Evolutionary conservation across 2,797 vertebrate genomes (phyloP), one percentile per base, ranked within the genome.

Genomic region (Serranus cabrilla): DNA sequence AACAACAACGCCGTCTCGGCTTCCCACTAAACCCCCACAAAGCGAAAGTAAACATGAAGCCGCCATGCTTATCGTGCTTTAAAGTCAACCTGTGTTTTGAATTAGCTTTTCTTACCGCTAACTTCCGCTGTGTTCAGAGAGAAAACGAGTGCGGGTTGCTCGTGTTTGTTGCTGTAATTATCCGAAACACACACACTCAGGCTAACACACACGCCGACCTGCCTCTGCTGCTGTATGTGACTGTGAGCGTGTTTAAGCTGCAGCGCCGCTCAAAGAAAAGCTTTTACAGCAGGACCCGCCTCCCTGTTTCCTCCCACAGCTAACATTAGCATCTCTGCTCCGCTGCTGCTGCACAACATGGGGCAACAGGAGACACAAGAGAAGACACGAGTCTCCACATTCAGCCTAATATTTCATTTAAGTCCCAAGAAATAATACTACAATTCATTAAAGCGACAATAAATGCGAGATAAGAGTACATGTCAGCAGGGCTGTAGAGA

Each of bases 41-140:
- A 84, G 37, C 71, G 65, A 91, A 84, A 87, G 81, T 61, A 80
- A 80, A 84, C 86, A 64, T 2, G 1, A 2, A 49, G 52, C n/a
- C 57, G 42, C 51, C 25, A 11, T 16, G 69, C 81, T 51, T 37
- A 23, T 50, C 72, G 11, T 13, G 13, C 8, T 34, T 46, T 2
- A n/a, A 65, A 56, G 2, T 40, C 55, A 34, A 10, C 0, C 43
- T 1, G 27, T 1, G 21, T 2, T 45, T 17, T 31, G 58, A 74
- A 42, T 20, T 23, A 49, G 47, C 66, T 73, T 34, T 75, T 71
- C 90, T 91, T 85, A 91, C 92, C 88, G n/a, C n/a, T n/a, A 50
- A 88, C 83, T 81, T 78, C 79, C 58, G 70, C 72, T 52, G 52
- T 11, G 13, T 27, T 81, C 77, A 80, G 10, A 20, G 45, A 40